phyloP scores from a whole-genome alignment of 2,113 vertebrate species.

The Actenoides lindsayi region DNA sequence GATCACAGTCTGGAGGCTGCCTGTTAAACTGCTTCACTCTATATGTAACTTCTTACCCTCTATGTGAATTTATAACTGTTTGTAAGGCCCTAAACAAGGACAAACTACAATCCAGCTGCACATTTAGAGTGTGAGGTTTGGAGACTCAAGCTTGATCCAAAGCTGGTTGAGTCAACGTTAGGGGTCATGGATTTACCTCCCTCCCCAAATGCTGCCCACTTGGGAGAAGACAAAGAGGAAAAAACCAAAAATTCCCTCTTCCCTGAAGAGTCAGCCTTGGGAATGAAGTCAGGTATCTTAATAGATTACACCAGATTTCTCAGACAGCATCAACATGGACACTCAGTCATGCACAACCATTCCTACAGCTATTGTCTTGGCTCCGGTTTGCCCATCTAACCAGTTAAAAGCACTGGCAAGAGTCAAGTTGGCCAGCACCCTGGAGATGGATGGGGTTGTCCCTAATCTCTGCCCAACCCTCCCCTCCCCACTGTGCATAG shows the following conservation, averaged over 20 bases:
- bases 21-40: not conserved
- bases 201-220: not conserved
- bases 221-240: not conserved
- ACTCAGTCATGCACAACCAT: not conserved
- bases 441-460: not conserved
- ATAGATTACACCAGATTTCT: not conserved
- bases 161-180: not conserved
- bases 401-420: not conserved
- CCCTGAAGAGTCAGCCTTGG: not conserved
- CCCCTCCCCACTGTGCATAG: accelerated
- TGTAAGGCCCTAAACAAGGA: not conserved
- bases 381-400: not conserved
- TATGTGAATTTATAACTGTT: not conserved
- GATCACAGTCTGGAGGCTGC: not conserved
- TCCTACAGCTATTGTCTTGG: not conserved
- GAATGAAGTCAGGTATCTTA: not conserved
- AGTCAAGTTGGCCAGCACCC: accelerated
- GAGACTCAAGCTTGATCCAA: not conserved
- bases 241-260: not conserved
- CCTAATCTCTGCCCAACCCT: not conserved
- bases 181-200: not conserved
- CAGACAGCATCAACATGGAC: not conserved
- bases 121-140: not conserved
- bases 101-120: not conserved
- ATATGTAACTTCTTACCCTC: not conserved